phyloP scores from a whole-genome alignment of 2,797 vertebrate genomes.

The Mallotus villosus region DNA sequence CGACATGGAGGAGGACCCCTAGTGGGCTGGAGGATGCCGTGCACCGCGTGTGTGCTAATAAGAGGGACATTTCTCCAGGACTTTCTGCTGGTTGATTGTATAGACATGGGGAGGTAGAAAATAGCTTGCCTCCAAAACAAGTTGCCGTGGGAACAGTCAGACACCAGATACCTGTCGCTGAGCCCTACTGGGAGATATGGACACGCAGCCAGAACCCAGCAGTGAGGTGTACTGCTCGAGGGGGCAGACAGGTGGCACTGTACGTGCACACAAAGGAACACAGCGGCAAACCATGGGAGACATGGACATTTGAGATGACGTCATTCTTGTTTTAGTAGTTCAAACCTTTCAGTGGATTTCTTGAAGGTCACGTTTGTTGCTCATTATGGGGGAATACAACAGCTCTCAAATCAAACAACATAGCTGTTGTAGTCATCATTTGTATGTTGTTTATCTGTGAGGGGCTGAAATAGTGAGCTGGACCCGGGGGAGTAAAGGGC shows the following conservation, averaged over 20 bases:
- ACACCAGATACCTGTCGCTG: conserved; percentile 30
- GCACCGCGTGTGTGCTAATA: conserved; percentile 23
- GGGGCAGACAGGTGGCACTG: conserved; percentile 42
- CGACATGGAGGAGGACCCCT: conserved; percentile 99
- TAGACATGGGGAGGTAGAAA: conserved; percentile 46
- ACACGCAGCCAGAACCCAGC: conserved; percentile 29
- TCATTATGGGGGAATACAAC: conserved; percentile 33
- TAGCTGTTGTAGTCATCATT: conserved; percentile 27
- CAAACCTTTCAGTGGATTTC: conserved; percentile 64
- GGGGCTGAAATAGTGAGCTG: conserved; percentile 42
- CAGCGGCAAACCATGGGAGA: conserved; percentile 39
- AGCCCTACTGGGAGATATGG: conserved; percentile 14
- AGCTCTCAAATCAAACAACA: conserved; percentile 38
- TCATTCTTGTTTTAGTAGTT: conserved; percentile 39
- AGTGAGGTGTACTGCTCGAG: conserved; percentile 39
- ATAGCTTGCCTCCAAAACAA: conserved; percentile 51
- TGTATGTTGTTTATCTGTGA: conserved; percentile 47
- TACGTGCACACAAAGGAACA: conserved; percentile 5
- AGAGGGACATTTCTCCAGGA: conserved; percentile 37
- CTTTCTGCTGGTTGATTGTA: conserved; percentile 30
- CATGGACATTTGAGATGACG: conserved; percentile 16
- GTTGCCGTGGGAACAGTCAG: conserved; percentile 54
- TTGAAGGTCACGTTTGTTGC: conserved; percentile 26
- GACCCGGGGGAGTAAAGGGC: conserved; percentile 67
- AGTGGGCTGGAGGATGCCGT: conserved; percentile 51